Evolutionary conservation across 2,113 vertebrate species (phyloP).

Genomic region (Aptenodytes forsteri): DNA sequence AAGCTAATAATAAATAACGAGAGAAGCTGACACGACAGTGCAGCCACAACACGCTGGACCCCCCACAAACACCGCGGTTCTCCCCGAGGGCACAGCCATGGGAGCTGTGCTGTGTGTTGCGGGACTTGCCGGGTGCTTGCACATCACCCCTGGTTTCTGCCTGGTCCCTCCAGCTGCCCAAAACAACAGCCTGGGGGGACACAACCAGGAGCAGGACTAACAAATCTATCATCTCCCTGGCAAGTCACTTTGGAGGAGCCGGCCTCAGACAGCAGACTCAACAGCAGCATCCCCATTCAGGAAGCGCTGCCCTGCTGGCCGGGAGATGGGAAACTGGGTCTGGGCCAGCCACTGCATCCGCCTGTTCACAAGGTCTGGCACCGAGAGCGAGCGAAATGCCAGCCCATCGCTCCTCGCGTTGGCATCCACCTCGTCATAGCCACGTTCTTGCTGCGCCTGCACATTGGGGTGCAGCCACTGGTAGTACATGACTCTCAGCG

Average conservation of each 20-base stretch:
- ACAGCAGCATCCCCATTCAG: background rate
- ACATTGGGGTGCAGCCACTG: constrained; percentile 81
- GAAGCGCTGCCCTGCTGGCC: accelerated
- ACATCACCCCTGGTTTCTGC: background rate
- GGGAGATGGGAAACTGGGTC: background rate
- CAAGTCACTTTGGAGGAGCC: background rate
- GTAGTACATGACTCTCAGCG: constrained; percentile 84
- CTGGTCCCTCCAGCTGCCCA: background rate
- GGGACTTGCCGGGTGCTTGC: accelerated
- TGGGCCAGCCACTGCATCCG: constrained; percentile 36
- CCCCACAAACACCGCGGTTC: accelerated
- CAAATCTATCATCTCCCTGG: accelerated
- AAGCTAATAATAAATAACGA: background rate
- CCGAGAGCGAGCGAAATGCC: accelerated
- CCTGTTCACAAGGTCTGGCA: background rate
- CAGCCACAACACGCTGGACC: background rate
- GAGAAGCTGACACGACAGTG: background rate
- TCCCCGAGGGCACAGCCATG: background rate
- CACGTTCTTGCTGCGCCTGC: background rate
- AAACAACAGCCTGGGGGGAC: background rate
- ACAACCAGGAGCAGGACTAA: background rate
- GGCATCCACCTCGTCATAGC: constrained; percentile 4
- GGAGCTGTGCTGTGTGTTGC: background rate
- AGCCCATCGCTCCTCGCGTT: accelerated
- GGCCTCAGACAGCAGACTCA: background rate